These are phyloP conservation scores for Orchestia grillus DNA, from an alignment of 1,140 invertebrate species.

Conservation along the genomic window DNA sequence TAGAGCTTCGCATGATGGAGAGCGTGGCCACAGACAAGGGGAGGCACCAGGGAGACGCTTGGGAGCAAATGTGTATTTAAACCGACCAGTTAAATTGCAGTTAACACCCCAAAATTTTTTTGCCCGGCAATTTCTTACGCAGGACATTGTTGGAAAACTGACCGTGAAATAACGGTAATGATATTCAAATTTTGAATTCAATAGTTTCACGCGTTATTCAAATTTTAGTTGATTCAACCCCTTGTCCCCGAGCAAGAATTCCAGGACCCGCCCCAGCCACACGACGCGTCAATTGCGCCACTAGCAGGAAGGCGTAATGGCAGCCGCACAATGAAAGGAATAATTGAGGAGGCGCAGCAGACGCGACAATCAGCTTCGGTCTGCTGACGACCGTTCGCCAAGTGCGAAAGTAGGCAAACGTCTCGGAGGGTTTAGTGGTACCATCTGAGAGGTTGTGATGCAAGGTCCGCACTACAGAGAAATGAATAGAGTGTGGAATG, in stretches of 20 bases:
- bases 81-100: not conserved
- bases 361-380: not conserved
- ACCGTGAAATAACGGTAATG: not conserved
- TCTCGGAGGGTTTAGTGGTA: not conserved
- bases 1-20: not conserved
- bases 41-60: not conserved
- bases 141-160: not conserved
- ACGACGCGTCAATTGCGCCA: not conserved
- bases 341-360: not conserved
- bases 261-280: not conserved
- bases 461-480: not conserved
- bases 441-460: not conserved
- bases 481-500: not conserved
- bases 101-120: not conserved
- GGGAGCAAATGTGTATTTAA: not conserved
- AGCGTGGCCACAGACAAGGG: not conserved
- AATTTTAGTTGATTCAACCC: not conserved
- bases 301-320: not conserved
- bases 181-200: not conserved
- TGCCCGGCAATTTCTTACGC: not conserved
- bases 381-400: not conserved
- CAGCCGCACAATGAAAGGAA: not conserved
- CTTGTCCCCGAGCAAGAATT: not conserved
- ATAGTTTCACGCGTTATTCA: not conserved
- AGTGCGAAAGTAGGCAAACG: not conserved